phyloP scores from a whole-genome alignment of 2,888 invertebrate genomes.

The Drosophila borborema region DNA sequence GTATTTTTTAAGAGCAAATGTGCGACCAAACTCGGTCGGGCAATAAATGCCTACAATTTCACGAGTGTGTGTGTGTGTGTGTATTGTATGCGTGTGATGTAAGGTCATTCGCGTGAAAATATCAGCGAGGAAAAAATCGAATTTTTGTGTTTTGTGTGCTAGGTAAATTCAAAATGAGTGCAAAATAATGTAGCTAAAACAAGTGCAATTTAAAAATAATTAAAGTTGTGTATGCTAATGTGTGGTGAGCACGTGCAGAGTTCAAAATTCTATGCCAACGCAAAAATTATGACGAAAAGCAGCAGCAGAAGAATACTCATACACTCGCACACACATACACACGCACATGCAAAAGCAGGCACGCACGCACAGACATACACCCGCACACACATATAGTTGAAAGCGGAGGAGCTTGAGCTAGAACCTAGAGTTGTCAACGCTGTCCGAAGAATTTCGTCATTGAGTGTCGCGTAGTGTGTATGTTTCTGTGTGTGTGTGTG shows the following conservation, averaged over 20 bases:
- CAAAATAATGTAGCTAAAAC: slow-evolving; percentile 53
- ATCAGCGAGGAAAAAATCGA: slow-evolving; percentile 82
- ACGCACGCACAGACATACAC: slow-evolving; percentile 34
- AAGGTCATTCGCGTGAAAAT: slow-evolving; percentile 82
- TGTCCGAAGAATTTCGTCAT: slow-evolving; percentile 82
- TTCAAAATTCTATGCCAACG: slow-evolving; percentile 52
- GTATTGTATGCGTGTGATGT: slow-evolving; percentile 79
- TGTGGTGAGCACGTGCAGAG: slow-evolving; percentile 47
- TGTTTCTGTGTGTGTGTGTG: slow-evolving; percentile 46
- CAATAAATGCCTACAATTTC: slow-evolving; percentile 32
- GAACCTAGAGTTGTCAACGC: slow-evolving; percentile 78
- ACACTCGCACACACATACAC: slow-evolving; percentile 22
- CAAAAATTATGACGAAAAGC: slow-evolving; percentile 71
- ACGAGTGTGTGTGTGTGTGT: slow-evolving; percentile 51
- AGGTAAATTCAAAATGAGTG: slow-evolving; percentile 78
- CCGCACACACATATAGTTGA: slow-evolving; percentile 34
- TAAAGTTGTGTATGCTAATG: slow-evolving; percentile 36
- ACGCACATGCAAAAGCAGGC: slow-evolving; percentile 35
- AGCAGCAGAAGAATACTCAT: slow-evolving; percentile 60
- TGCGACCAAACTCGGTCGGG: slow-evolving; percentile 32
- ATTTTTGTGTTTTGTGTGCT: slow-evolving; percentile 84
- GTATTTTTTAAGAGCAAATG: slow-evolving; percentile 42
- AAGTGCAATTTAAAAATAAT: slow-evolving; percentile 48
- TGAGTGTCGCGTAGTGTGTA: slow-evolving; percentile 65
- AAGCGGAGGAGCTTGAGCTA: slow-evolving; percentile 64